Percentiles rank a stretch among this genome's conserved stretches.
Evolutionary conservation across 1,140 invertebrate species (phyloP).

Genomic region (Coptotermes formosanus): DNA sequence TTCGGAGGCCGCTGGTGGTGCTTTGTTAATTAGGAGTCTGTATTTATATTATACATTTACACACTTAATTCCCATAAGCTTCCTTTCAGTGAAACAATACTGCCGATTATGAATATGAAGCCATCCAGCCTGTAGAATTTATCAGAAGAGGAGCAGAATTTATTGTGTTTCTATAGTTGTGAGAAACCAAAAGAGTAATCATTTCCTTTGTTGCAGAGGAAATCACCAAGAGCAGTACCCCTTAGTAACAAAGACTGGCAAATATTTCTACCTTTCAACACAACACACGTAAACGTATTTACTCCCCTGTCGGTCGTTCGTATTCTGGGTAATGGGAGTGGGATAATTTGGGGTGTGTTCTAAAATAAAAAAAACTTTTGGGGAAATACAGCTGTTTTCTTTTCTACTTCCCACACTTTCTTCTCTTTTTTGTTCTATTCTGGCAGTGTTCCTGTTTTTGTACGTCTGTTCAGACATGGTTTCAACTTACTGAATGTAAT

Average conservation of each 20-base stretch:
- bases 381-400: neutral
- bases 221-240: neutral
- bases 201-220: neutral
- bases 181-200: too few relatives aligned
- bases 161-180: neutral
- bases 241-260: neutral
- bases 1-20: too few relatives aligned
- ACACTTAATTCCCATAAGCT: neutral
- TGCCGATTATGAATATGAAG: neutral
- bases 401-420: neutral
- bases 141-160: neutral
- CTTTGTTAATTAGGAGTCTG: too few relatives aligned
- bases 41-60: too few relatives aligned
- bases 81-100: neutral
- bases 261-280: neutral
- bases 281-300: neutral
- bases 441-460: neutral
- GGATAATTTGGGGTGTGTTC: neutral
- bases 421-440: neutral
- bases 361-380: neutral
- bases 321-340: neutral
- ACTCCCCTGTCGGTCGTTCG: neutral
- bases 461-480: neutral
- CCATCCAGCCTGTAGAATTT: neutral
- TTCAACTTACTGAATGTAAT: neutral